A percentile compares a stretch with the other conserved stretches of the same genome.
phyloP scores from a whole-genome alignment of 1,140 invertebrate species.

The Caenorhabditis latens region DNA sequence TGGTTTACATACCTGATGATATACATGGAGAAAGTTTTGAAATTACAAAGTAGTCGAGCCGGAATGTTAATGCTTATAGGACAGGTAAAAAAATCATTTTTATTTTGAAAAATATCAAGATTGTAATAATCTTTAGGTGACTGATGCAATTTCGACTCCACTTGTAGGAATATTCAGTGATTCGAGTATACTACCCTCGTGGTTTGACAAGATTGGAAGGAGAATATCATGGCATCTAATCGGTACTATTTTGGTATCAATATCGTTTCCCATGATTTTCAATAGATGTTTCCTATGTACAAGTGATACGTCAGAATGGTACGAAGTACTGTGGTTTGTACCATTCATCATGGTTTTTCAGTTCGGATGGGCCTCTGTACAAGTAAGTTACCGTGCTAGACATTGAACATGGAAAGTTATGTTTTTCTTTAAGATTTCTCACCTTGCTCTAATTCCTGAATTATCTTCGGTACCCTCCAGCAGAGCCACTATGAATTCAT shows the following conservation, averaged over 20 bases:
- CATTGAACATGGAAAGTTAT: not conserved
- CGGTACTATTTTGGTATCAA: conserved; percentile 86
- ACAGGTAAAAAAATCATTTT: conserved; percentile 79
- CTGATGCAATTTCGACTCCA: conserved; percentile 89
- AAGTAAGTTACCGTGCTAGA: conserved; percentile 62
- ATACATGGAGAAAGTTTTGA: conserved; percentile 88
- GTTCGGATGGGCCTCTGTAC: conserved; percentile 94
- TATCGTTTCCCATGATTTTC: conserved; percentile 92
- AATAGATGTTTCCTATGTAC: conserved; percentile 85
- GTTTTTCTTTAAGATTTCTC: conserved; percentile 84
- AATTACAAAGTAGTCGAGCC: conserved; percentile 84
- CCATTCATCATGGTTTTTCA: conserved; percentile 93
- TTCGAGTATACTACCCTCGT: conserved; percentile 80
- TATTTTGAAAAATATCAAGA: conserved; percentile 66
- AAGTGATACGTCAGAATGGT: conserved; percentile 81
- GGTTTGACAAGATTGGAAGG: conserved; percentile 83
- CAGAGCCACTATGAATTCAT: conserved; percentile 70
- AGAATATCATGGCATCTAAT: conserved; percentile 92
- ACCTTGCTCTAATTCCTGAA: conserved; percentile 88
- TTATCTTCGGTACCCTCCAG: conserved; percentile 66
- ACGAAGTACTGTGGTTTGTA: conserved; percentile 88
- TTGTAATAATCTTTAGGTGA: conserved; percentile 80
- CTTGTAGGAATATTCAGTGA: conserved; percentile 91
- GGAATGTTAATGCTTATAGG: conserved; percentile 87
- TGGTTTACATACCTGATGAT: conserved; percentile 97